A percentile compares a stretch with the other conserved stretches of the same genome.
These are phyloP conservation scores for Peromyscus californicus DNA, from an alignment of 2,113 vertebrate genomes.

Conservation along the genomic window DNA sequence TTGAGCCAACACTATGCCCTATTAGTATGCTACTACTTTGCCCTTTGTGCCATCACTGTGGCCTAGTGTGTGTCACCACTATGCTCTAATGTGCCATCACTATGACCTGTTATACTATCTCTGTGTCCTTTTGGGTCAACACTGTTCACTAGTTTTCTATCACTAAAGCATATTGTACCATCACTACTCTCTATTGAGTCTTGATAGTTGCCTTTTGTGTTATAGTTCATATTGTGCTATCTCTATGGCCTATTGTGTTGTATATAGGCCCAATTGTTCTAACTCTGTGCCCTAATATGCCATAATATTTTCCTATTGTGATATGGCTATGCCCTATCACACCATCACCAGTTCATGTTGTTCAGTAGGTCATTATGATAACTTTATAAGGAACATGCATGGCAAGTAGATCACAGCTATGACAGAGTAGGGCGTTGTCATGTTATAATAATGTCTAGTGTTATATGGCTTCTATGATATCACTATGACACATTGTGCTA, in stretches of 20 bases:
- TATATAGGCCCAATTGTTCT: not conserved
- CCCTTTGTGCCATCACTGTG: not conserved
- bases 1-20: not conserved
- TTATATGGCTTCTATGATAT: not conserved
- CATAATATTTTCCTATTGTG: not conserved
- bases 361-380: too few species aligned
- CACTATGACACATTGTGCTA: not conserved
- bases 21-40: not conserved
- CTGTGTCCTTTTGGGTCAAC: not conserved
- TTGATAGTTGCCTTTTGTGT: not conserved
- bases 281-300: not conserved
- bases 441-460: too few species aligned
- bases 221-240: not conserved
- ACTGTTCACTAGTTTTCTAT: not conserved
- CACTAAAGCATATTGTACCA: not conserved
- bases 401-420: too few species aligned
- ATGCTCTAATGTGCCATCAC: too few species aligned
- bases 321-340: not conserved
- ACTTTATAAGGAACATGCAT: too few species aligned
- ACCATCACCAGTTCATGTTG: too few species aligned
- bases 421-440: too few species aligned
- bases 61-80: too few species aligned
- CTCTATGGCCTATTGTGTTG: not conserved
- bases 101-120: not conserved
- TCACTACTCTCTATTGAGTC: not conserved